Evolutionary conservation across 1,140 invertebrate species (phyloP), one percentile per base, ranked within the genome.

Genomic region (Coptotermes formosanus): DNA sequence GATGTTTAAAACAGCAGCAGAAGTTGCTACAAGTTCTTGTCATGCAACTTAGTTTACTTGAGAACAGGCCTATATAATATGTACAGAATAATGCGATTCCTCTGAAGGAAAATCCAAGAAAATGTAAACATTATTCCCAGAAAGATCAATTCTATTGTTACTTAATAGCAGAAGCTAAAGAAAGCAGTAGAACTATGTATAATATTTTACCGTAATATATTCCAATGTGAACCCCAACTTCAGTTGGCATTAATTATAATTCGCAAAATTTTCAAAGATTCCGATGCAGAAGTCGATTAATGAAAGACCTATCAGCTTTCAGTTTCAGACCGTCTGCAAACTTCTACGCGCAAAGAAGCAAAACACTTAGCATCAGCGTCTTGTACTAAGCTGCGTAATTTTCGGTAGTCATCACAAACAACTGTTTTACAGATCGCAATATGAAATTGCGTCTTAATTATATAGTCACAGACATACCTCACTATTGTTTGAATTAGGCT

Each of bases 61-160:
- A 64, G 59, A n/a, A 21, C 16, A 64, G 4, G n/a, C 3, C 25
- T 55, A 4, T 16, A 55, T 4, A 55, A 0, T 19, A 21, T 55
- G 14, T 55, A 75, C 25, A 75, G 64, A 69, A 69, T 69, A n/a
- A n/a, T 30, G 64, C 64, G 64, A 75, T 30, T 30, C 64, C 64
- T 75, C 64, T 75, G 64, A 75, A 75, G 64, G 64, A 75, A 75
- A 75, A 75, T 75, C 64, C 64, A 75, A 75, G 64, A 23, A 75
- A 75, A 75, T 30, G 8, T 30, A 75, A n/a, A 75, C 14, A 75
- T 75, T 75, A 9, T n/a, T 75, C 14, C 8, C 25, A 75, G n/a
- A 30, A n/a, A 75, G 25, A 55, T 55, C 14, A 55, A 21, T 19
- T 55, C 7, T 55, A 21, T 55, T 55, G 52, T 55, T 75, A 75